Percentiles rank a stretch among this genome's conserved stretches.
phyloP scores from a whole-genome alignment of 2,113 vertebrate genomes.

The Hippoglossus stenolepis region DNA sequence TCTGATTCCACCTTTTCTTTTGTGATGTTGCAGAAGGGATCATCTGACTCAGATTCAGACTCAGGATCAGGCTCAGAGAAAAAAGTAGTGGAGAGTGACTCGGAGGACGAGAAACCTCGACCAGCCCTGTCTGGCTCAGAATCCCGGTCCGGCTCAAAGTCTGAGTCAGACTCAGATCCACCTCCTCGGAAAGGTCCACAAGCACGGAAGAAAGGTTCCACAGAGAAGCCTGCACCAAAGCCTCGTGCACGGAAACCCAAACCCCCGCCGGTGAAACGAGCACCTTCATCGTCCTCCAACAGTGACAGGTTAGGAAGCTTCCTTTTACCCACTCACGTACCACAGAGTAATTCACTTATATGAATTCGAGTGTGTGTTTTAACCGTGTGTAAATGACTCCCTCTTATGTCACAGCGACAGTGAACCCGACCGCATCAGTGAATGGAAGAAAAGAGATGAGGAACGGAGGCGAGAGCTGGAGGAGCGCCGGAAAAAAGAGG shows the following conservation, averaged over 20 bases:
- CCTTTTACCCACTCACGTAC: neutral
- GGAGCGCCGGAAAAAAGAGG: conserved; percentile 91
- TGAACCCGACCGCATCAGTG: conserved; percentile 92
- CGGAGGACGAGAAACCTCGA: conserved; percentile 84
- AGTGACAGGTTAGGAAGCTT: conserved; percentile 88
- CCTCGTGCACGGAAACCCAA: conserved; percentile 90
- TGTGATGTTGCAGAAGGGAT: conserved; percentile 80
- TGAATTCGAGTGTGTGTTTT: neutral
- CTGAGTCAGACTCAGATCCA: conserved; percentile 89
- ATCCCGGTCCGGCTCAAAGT: conserved; percentile 84
- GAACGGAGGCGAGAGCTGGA: conserved; percentile 91
- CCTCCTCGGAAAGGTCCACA: conserved; percentile 88
- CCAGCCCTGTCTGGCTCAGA: conserved; percentile 83
- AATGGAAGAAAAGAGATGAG: conserved; percentile 95
- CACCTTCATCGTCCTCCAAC: conserved; percentile 85
- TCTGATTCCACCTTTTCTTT: neutral
- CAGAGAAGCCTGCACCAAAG: conserved; percentile 90
- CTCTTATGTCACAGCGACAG: conserved; percentile 83
- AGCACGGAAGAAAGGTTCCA: conserved; percentile 89
- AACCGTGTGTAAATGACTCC: neutral
- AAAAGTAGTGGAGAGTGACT: conserved; percentile 76
- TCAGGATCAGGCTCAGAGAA: conserved; percentile 86
- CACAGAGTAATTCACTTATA: neutral
- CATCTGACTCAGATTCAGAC: conserved; percentile 86
- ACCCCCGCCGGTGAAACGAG: conserved; percentile 82